Evolutionary conservation across 2,888 invertebrate species (phyloP).

Genomic region (Tipula vernalis): DNA sequence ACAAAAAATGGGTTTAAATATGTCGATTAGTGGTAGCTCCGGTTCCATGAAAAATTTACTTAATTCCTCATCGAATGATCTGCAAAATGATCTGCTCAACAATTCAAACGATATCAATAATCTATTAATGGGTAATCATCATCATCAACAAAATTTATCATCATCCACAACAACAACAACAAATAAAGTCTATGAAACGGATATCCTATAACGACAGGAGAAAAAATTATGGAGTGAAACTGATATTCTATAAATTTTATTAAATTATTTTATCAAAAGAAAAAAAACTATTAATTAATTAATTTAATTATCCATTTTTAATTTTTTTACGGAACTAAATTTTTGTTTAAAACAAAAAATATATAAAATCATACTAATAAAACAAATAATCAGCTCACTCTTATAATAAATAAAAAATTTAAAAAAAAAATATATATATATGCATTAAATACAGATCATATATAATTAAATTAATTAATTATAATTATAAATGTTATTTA

Average conservation of each 20-base stretch:
- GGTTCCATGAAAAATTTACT: conserved; percentile 24
- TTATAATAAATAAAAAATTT: not conserved
- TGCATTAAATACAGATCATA: not conserved
- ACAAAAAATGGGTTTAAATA: conserved; percentile 66
- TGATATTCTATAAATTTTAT: conserved; percentile 21
- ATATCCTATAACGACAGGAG: conserved; percentile 68
- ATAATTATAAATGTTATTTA: conserved; percentile 4
- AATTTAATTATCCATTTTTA: not conserved
- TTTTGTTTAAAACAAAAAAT: not conserved
- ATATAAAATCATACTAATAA: not conserved
- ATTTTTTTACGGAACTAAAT: not conserved
- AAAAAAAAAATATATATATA: not conserved
- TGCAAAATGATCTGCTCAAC: not conserved
- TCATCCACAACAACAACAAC: conserved; percentile 43
- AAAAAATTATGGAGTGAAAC: conserved; percentile 32
- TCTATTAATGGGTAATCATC: not conserved
- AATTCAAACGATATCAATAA: conserved; percentile 9
- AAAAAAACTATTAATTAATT: not conserved
- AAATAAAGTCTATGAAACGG: conserved; percentile 82
- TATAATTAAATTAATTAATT: not conserved
- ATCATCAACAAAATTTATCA: not conserved
- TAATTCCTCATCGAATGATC: conserved; percentile 15
- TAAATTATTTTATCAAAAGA: not conserved
- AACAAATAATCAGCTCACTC: not conserved
- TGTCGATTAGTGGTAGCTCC: conserved; percentile 27